Base-by-base conservation (phyloP, 2,797 vertebrate species). In the Esox lucius region DNA sequence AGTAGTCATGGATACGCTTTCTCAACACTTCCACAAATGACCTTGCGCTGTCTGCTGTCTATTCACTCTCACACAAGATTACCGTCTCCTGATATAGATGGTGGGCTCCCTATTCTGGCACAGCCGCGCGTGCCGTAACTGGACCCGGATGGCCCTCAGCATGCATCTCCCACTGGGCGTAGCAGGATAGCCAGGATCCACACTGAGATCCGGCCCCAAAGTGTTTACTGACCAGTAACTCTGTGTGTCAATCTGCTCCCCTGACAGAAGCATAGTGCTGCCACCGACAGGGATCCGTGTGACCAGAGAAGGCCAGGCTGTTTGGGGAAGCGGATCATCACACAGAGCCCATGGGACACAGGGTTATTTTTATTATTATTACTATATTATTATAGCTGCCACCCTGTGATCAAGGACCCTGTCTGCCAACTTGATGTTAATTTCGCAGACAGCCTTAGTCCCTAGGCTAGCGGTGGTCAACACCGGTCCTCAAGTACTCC, bases 81-180 rank as follows among this genome's bases (percentile, higher is more conserved):
- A 88, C 77, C 76, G 49, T 24, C 66, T 81, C 85, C 84, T 85
- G 77, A 87, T 90, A 86, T 89, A 91, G 85, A 85, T 42, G 35
- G 68, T 31, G 68, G 70, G 39, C 31, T 78, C 71, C 59, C 62
- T 68, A 79, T 78, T 79, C 79, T 68, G 51, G 64, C 46, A 51
- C 46, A 31, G 48, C 59, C 62, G 19, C 73, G 28, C 53, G 64
- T 84, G 79, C 78, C 15, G 51, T 79, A 84, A 88, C 83, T 68
- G 28, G 78, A 91, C 65, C 84, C 81, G 62, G 76, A 68, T 73
- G 48, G 26, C 39, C 81, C 0, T 0, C 15, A 71, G 68, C 15
- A 35, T 79, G 48, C 48, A 72, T 84, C 77, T 83, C 82, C 81
- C 77, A 53, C 42, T 64, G 75, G 75, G 51, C 35, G 19, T 48